phyloP scores from a whole-genome alignment of 2,888 invertebrate species.

The Eupelmus urozonus region DNA sequence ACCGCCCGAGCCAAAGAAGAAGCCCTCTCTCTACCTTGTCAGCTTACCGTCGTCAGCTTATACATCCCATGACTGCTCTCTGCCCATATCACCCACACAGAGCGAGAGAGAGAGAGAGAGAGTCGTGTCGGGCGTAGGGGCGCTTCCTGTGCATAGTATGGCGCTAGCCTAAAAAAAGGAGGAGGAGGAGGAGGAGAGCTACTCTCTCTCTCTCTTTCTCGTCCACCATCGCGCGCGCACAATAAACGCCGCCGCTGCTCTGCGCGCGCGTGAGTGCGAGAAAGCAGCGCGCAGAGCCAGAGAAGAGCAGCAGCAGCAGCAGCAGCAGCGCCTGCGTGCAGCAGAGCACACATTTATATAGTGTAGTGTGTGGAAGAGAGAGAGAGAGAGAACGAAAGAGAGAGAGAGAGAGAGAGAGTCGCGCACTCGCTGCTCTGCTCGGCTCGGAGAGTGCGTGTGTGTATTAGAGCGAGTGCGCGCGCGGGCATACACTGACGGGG shows the following conservation, averaged over 20 bases:
- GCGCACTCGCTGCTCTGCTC: too few species aligned
- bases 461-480: neutral
- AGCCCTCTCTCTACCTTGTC: too few species aligned
- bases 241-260: neutral
- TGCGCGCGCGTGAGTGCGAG: neutral
- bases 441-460: constrained; percentile 8
- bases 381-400: neutral
- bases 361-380: neutral
- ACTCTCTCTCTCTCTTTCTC: constrained; percentile 26
- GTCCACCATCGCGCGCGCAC: neutral
- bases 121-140: constrained; percentile 25
- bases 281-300: neutral
- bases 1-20: too few species aligned
- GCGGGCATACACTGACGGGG: constrained; percentile 26
- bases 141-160: constrained; percentile 49
- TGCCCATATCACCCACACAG: constrained; percentile 1
- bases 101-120: constrained; percentile 7
- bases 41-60: too few species aligned
- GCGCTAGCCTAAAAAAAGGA: constrained; percentile 49
- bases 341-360: too few species aligned
- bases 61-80: too few species aligned
- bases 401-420: constrained; percentile 9
- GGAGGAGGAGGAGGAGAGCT: too few species aligned
- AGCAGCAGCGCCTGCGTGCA: neutral
- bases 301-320: neutral